Percentiles rank a stretch among this genome's conserved stretches.
These are phyloP conservation scores for Kryptopterus vitreolus DNA, from an alignment of 2,797 vertebrate genomes.

Conservation along the genomic window DNA sequence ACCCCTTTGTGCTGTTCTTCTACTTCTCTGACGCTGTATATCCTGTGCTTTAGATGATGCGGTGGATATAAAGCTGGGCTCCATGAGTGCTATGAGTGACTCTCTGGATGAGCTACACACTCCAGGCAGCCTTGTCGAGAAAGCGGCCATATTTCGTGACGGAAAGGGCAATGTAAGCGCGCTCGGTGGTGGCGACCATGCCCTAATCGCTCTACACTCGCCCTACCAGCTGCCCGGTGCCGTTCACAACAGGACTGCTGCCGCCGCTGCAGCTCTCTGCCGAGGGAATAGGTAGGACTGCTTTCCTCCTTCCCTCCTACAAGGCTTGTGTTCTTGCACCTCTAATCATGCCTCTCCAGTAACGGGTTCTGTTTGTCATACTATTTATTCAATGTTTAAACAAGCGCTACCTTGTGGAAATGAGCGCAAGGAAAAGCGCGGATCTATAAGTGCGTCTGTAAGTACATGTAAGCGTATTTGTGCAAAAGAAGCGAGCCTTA, in stretches of 20 bases:
- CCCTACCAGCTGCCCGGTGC: constrained; percentile 65
- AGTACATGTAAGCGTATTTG: constrained; percentile 19
- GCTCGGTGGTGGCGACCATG: constrained; percentile 57
- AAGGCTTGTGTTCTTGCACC: constrained; percentile 25
- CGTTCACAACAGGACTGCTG: constrained; percentile 61
- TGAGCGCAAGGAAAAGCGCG: constrained; percentile 1
- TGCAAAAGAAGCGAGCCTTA: constrained; percentile 16
- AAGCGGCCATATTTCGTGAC: constrained; percentile 73
- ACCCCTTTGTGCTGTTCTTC: constrained; percentile 58
- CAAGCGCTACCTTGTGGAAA: constrained; percentile 15
- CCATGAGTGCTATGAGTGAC: constrained; percentile 78
- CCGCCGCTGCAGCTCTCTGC: constrained; percentile 62
- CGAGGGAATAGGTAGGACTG: constrained; percentile 69
- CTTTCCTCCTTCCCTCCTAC: constrained; percentile 35
- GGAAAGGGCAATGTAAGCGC: constrained; percentile 66
- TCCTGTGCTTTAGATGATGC: constrained; percentile 74
- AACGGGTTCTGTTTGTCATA: constrained; percentile 11
- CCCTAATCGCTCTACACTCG: constrained; percentile 68
- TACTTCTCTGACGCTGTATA: constrained; percentile 54
- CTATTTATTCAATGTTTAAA: constrained; percentile 26
- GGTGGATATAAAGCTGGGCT: constrained; percentile 72
- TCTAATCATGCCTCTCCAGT: constrained; percentile 9
- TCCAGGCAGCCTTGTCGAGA: constrained; percentile 70
- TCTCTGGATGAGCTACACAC: constrained; percentile 72
- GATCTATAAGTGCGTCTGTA: not conserved